These are phyloP conservation scores for Lordiphosa mommai DNA, from an alignment of 1,140 invertebrate genomes.

Conservation along the genomic window DNA sequence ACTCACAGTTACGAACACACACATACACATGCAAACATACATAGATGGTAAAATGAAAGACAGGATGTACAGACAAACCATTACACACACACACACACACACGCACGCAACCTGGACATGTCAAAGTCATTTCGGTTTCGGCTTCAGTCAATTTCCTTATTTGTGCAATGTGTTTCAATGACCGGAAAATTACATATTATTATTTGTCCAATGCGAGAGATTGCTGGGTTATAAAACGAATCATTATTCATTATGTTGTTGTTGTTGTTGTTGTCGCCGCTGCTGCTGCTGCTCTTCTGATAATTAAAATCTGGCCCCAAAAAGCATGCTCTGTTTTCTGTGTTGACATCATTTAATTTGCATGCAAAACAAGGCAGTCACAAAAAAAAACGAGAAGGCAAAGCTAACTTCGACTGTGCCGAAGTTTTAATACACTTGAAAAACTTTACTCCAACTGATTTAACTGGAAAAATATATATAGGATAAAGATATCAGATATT, in stretches of 20 bases:
- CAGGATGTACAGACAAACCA: slow-evolving; percentile 14
- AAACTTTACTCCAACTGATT: too few relatives aligned
- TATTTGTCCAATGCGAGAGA: slow-evolving; percentile 56
- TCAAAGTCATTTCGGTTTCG: slow-evolving; percentile 10
- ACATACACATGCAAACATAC: neutral
- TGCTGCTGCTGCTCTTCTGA: slow-evolving; percentile 34
- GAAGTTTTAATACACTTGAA: too few relatives aligned
- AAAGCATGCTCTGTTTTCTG: slow-evolving; percentile 46
- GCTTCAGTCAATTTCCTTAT: slow-evolving; percentile 9
- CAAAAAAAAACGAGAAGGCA: neutral
- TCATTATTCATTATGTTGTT: slow-evolving; percentile 54
- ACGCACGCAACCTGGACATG: slow-evolving; percentile 7
- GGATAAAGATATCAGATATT: too few relatives aligned
- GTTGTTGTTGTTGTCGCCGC: slow-evolving; percentile 10
- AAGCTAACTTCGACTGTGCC: too few relatives aligned
- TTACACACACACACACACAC: slow-evolving; percentile 13
- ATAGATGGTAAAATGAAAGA: slow-evolving; percentile 11
- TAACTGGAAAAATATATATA: too few relatives aligned
- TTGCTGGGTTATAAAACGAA: slow-evolving; percentile 30
- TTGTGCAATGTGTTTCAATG: slow-evolving; percentile 71
- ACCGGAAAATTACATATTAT: slow-evolving; percentile 74
- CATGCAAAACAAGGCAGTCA: slow-evolving; percentile 12
- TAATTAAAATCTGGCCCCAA: slow-evolving; percentile 60
- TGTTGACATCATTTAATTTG: slow-evolving; percentile 57
- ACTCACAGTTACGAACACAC: neutral